Evolutionary conservation across 2,113 vertebrate species (phyloP).

Genomic region (Psettodes erumei): DNA sequence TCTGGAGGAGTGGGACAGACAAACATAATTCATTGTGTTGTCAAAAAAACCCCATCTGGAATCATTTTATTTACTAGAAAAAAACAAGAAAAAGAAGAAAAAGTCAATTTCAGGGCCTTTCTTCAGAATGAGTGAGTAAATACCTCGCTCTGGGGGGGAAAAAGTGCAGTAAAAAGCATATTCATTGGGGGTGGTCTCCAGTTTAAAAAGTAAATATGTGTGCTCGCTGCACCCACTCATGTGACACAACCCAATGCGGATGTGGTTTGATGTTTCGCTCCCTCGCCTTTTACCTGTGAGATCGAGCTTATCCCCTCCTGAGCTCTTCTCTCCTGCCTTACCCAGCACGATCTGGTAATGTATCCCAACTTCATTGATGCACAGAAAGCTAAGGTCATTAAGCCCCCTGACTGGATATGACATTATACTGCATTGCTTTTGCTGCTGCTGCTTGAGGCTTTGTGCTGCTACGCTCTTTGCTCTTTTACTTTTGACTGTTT

Average conservation of each 20-base stretch:
- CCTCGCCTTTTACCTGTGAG: not conserved
- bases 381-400: constrained; percentile 21
- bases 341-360: not conserved
- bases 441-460: not conserved
- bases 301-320: too few relatives aligned
- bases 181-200: not conserved
- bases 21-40: constrained; percentile 10
- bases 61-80: constrained; percentile 21
- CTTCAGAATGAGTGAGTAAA: not conserved
- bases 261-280: not conserved
- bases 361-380: not conserved
- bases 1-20: not conserved
- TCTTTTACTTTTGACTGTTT: constrained; percentile 28
- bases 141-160: not conserved
- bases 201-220: not conserved
- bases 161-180: not conserved
- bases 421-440: constrained; percentile 10
- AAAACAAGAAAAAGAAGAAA: too few relatives aligned
- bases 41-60: constrained; percentile 48
- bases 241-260: not conserved
- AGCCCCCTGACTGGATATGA: not conserved
- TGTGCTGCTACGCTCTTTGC: not conserved
- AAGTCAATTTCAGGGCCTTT: not conserved
- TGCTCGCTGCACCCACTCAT: not conserved
- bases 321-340: not conserved